These are phyloP conservation scores for Brachyistius frenatus DNA, from an alignment of 2,113 vertebrate genomes.

Conservation along the genomic window DNA sequence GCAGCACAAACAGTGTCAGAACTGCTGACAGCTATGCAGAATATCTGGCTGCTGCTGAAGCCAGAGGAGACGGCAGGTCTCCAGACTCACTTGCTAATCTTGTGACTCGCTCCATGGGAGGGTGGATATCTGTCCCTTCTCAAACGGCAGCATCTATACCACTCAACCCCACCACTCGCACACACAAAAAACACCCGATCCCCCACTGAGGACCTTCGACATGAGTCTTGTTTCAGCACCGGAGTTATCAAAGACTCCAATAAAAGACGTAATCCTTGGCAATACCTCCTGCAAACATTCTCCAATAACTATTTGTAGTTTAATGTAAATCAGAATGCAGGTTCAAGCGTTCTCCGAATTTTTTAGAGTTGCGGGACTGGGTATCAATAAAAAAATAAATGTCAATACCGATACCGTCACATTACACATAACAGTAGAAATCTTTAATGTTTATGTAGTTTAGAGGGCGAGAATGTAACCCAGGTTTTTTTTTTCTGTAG, in stretches of 20 bases:
- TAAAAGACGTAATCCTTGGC: constrained; percentile 1
- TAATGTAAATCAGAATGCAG: not conserved
- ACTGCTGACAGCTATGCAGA: constrained; percentile 77
- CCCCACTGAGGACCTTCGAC: constrained; percentile 24
- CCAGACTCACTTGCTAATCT: constrained; percentile 73
- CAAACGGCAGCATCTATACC: constrained; percentile 49
- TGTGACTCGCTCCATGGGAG: constrained; percentile 63
- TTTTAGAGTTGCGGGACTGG: too few species aligned
- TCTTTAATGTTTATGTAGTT: too few species aligned
- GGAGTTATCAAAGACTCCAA: constrained; percentile 4
- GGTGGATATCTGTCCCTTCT: constrained; percentile 63
- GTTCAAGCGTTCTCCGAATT: too few species aligned
- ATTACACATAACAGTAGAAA: too few species aligned
- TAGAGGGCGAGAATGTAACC: too few species aligned
- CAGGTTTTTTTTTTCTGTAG: too few species aligned
- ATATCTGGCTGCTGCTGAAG: constrained; percentile 66
- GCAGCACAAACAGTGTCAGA: constrained; percentile 66
- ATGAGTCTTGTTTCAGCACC: constrained; percentile 29
- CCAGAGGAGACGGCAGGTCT: constrained; percentile 71
- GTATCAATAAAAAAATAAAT: too few species aligned
- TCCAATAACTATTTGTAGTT: constrained; percentile 17
- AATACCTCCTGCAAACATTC: not conserved
- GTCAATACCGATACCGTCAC: too few species aligned
- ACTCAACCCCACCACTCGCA: constrained; percentile 26
- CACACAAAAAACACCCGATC: constrained; percentile 17